These are phyloP conservation scores for Anhinga rufa DNA, from an alignment of 2,113 vertebrate genomes.

Conservation along the genomic window DNA sequence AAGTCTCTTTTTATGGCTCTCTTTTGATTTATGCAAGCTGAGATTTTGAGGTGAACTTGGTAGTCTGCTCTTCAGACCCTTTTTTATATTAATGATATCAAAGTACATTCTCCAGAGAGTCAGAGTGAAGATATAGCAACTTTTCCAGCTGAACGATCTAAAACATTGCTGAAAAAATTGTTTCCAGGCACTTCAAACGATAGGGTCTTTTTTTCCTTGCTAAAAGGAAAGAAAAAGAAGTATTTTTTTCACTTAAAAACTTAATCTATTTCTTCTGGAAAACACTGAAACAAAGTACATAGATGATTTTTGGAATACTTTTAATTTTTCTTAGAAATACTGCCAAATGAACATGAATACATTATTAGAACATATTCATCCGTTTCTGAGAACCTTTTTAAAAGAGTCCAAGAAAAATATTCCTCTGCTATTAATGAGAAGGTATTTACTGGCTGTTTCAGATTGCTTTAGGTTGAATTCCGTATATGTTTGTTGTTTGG, in stretches of 20 bases:
- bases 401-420: not conserved
- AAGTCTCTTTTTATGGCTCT: not conserved
- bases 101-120: not conserved
- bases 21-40: not conserved
- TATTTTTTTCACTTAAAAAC: not conserved
- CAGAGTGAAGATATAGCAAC: not conserved
- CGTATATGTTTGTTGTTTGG: not conserved
- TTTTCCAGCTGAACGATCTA: not conserved
- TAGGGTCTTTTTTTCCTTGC: not conserved
- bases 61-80: not conserved
- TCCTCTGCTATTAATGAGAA: not conserved
- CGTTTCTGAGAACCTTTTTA: not conserved
- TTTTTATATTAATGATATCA: not conserved
- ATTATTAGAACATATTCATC: not conserved
- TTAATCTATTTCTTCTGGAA: not conserved
- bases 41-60: not conserved
- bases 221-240: not conserved
- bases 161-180: not conserved
- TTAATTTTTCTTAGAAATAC: not conserved
- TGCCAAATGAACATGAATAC: not conserved
- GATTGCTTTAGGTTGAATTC: not conserved
- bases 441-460: not conserved
- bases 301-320: not conserved
- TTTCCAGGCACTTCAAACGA: not conserved
- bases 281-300: not conserved